Percentiles rank a stretch among this genome's conserved stretches.
These are phyloP conservation scores for Trogon melanurus DNA, from an alignment of 2,113 vertebrate genomes.

Conservation along the genomic window DNA sequence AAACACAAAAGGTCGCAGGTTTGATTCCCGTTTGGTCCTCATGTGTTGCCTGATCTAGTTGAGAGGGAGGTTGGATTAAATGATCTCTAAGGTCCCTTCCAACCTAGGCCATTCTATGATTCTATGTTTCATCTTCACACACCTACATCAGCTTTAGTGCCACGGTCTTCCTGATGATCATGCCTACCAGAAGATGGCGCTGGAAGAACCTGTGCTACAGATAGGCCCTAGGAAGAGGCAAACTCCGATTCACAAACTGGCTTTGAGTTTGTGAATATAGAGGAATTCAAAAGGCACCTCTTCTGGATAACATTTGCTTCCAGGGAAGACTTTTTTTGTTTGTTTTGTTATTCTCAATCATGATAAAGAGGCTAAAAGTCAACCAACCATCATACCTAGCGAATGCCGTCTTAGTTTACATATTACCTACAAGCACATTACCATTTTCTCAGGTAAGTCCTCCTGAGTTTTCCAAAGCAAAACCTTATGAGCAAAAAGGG, in stretches of 20 bases:
- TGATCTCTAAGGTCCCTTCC: too few relatives aligned
- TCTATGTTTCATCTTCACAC: background rate
- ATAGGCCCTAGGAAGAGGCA: background rate
- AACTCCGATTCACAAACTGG: background rate
- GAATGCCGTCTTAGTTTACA: background rate
- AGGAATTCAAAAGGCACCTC: background rate
- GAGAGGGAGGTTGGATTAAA: too few relatives aligned
- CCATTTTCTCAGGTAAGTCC: background rate
- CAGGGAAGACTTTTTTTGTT: background rate
- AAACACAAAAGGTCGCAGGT: too few relatives aligned
- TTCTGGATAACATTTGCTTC: background rate
- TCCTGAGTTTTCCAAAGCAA: background rate
- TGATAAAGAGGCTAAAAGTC: background rate
- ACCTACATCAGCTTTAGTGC: accelerated
- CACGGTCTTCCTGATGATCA: accelerated
- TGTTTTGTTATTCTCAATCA: background rate
- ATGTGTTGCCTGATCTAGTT: too few relatives aligned
- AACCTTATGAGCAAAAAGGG: background rate
- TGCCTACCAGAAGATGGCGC: background rate
- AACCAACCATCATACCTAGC: accelerated
- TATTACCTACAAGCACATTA: accelerated
- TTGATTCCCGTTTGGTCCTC: too few relatives aligned
- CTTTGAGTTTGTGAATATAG: background rate
- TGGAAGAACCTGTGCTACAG: background rate
- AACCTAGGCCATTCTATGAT: too few relatives aligned